These are phyloP conservation scores for Rhagoletis zephyria DNA, from an alignment of 1,140 invertebrate species.

Conservation along the genomic window DNA sequence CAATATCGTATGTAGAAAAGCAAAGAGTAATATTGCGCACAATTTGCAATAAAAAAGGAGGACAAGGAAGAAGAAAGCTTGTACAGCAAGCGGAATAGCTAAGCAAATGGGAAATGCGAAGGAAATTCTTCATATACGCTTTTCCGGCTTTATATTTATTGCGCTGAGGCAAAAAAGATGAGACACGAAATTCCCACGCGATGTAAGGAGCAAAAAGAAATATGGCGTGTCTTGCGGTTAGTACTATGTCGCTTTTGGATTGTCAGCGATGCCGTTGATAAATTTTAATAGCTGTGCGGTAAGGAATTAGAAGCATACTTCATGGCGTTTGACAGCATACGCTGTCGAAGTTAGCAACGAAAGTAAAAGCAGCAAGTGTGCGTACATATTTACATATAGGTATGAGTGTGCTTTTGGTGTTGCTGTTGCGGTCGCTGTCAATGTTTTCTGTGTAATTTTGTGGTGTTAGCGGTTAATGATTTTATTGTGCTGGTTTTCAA, in stretches of 20 bases:
- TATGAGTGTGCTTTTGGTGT: background rate
- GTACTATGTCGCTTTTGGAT: background rate
- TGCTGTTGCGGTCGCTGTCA: constrained; percentile 12
- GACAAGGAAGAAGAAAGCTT: background rate
- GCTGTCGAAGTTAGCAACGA: background rate
- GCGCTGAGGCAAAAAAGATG: background rate
- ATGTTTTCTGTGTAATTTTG: background rate
- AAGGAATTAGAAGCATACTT: constrained; percentile 35
- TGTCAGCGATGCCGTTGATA: background rate
- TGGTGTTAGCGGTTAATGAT: background rate
- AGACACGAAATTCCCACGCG: no score
- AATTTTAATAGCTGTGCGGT: constrained; percentile 1
- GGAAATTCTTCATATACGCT: constrained; percentile 1
- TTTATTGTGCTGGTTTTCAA: background rate
- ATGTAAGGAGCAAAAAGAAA: background rate
- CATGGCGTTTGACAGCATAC: constrained; percentile 10
- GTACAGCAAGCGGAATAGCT: background rate
- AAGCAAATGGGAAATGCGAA: background rate
- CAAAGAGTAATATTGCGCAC: background rate
- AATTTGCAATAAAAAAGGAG: no score
- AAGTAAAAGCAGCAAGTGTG: background rate
- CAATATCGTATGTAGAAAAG: background rate
- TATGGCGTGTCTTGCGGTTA: background rate
- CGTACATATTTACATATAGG: background rate
- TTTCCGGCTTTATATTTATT: background rate